phyloP scores from a whole-genome alignment of 2,113 vertebrate species.

The Rhinolophus sinicus region DNA sequence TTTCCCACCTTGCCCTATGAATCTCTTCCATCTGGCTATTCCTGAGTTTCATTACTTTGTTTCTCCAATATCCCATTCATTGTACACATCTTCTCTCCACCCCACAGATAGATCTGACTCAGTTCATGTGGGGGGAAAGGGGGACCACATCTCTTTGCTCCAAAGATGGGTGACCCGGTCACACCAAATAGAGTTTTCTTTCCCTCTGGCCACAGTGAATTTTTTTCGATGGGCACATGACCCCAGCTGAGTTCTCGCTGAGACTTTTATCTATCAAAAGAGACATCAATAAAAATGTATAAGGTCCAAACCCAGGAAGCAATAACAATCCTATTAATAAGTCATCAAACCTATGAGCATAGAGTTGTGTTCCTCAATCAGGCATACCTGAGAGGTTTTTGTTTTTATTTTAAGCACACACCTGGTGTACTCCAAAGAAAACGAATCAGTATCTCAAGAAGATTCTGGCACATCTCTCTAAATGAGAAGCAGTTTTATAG shows the following conservation, averaged over 20 bases:
- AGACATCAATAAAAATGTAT: background rate
- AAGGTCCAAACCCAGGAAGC: background rate
- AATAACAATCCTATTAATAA: constrained; percentile 7
- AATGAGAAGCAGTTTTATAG: background rate
- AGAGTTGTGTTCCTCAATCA: background rate
- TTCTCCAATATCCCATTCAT: background rate
- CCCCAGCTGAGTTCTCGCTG: background rate
- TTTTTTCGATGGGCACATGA: background rate
- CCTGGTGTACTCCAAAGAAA: background rate
- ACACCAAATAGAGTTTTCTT: background rate
- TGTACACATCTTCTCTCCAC: background rate
- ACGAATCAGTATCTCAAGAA: background rate
- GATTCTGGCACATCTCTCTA: background rate
- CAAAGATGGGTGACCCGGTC: background rate
- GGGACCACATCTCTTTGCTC: background rate
- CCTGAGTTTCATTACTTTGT: background rate
- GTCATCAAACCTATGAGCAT: background rate
- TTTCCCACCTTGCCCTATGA: background rate
- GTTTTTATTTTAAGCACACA: background rate
- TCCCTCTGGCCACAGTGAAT: background rate
- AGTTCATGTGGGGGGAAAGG: background rate
- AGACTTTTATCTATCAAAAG: constrained; percentile 12
- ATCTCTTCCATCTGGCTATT: background rate
- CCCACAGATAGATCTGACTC: background rate
- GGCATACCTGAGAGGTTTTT: background rate